phyloP scores from a whole-genome alignment of 2,888 invertebrate genomes.

The Amphipyra tragopoginis region DNA sequence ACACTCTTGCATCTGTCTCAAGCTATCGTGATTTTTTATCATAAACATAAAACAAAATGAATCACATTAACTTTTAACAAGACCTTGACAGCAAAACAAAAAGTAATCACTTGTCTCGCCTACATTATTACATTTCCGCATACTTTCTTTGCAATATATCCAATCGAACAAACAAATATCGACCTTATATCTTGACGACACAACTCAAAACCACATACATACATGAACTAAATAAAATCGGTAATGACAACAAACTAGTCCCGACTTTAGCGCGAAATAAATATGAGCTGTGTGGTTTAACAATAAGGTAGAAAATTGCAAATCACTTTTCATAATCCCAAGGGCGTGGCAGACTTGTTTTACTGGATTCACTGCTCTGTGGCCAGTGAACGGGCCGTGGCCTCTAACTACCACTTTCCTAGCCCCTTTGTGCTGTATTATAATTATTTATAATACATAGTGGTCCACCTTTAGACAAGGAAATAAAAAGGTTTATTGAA shows the following conservation, averaged over 20 bases:
- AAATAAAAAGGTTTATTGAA: constrained; percentile 49
- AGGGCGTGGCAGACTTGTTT: constrained; percentile 49
- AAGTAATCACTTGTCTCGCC: constrained; percentile 11
- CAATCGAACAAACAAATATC: neutral
- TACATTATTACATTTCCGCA: constrained; percentile 52
- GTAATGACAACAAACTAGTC: constrained; percentile 5
- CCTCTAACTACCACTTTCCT: constrained; percentile 81
- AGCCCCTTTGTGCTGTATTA: constrained; percentile 69
- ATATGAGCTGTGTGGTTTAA: neutral
- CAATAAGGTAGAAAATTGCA: constrained; percentile 9
- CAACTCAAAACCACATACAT: neutral
- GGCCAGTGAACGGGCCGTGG: constrained; percentile 69
- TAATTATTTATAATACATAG: constrained; percentile 55
- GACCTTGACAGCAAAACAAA: constrained; percentile 35
- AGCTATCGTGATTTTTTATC: neutral
- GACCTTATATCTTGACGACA: neutral
- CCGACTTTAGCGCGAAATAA: neutral
- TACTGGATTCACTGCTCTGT: constrained; percentile 36
- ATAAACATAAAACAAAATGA: neutral
- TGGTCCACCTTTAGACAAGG: constrained; percentile 63
- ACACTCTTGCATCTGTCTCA: too few relatives aligned
- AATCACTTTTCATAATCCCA: constrained; percentile 17
- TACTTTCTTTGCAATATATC: constrained; percentile 26
- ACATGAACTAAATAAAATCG: neutral
- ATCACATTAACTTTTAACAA: neutral